Conservation (phyloP, 2,797 vertebrate genomes). For the Crotalus adamanteus region DNA sequence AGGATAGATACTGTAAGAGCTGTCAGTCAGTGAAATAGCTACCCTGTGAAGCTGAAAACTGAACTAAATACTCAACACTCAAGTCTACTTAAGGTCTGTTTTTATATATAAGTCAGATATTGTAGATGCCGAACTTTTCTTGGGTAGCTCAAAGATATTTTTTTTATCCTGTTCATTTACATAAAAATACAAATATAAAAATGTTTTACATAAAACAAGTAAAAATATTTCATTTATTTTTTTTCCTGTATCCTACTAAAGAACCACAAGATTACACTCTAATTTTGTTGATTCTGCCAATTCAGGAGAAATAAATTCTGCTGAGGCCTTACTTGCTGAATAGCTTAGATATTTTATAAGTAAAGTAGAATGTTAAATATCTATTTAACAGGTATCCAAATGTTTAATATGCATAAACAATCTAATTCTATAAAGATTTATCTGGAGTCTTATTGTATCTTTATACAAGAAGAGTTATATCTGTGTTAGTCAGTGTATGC, state of each 20-base stretch:
- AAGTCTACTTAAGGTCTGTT: conserved; percentile 52
- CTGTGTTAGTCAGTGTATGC: not conserved
- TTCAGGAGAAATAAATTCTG: conserved; percentile 64
- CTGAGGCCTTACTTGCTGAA: conserved; percentile 70
- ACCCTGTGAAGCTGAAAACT: conserved; percentile 77
- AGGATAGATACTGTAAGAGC: not conserved
- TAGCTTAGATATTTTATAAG: conserved; percentile 54
- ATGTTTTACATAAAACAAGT: conserved; percentile 55
- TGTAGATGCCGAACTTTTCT: conserved; percentile 49
- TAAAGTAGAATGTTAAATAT: conserved; percentile 60
- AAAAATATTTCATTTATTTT: not conserved
- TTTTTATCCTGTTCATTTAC: conserved; percentile 43
- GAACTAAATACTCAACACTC: conserved; percentile 79
- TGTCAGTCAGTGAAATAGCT: conserved; percentile 34
- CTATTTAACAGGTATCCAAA: conserved; percentile 65
- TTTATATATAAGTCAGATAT: conserved; percentile 49
- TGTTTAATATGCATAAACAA: conserved; percentile 59
- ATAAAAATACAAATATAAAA: conserved; percentile 59
- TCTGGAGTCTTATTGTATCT: not conserved
- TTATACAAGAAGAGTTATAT: not conserved
- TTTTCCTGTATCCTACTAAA: conserved; percentile 45
- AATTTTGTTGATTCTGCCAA: conserved; percentile 51
- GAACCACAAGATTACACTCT: conserved; percentile 50
- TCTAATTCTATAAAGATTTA: not conserved
- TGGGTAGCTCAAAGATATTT: not conserved